Conservation (phyloP, 2,113 vertebrate species). For the Lepus americanus region DNA sequence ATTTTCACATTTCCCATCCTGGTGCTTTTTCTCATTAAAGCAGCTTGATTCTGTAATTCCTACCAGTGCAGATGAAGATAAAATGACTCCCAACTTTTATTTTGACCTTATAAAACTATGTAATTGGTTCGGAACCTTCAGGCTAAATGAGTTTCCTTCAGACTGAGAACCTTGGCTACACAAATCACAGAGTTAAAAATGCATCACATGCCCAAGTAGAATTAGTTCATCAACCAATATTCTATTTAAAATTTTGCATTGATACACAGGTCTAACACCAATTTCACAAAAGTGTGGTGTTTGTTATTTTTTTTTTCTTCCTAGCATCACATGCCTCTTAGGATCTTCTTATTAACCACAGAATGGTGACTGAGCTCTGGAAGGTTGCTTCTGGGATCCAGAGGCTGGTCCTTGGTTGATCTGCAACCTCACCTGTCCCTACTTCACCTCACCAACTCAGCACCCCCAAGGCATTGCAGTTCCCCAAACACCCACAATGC, state of each 20-base stretch:
- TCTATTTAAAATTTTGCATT: not conserved
- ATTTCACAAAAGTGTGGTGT: constrained; percentile 11
- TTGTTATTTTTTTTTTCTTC: not conserved
- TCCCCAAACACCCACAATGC: not conserved
- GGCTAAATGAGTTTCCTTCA: constrained; percentile 77
- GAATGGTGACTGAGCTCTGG: not conserved
- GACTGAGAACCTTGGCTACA: constrained; percentile 59
- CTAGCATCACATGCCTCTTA: not conserved
- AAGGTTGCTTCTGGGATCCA: not conserved
- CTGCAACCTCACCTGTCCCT: too few relatives aligned
- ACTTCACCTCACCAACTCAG: not conserved
- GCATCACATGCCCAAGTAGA: not conserved
- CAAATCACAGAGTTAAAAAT: constrained; percentile 61
- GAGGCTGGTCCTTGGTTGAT: too few relatives aligned
- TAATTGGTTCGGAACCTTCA: constrained; percentile 81
- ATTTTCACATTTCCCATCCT: constrained; percentile 85
- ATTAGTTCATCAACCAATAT: not conserved
- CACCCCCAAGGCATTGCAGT: not conserved
- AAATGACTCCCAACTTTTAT: constrained; percentile 80
- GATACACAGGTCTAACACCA: not conserved
- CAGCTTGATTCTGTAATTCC: constrained; percentile 85
- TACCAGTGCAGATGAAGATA: constrained; percentile 73
- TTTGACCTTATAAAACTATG: constrained; percentile 79
- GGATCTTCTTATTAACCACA: not conserved
- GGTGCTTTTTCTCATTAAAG: constrained; percentile 85